Base-by-base conservation (phyloP, 2,797 vertebrate species). In the Hemibagrus guttatus region DNA sequence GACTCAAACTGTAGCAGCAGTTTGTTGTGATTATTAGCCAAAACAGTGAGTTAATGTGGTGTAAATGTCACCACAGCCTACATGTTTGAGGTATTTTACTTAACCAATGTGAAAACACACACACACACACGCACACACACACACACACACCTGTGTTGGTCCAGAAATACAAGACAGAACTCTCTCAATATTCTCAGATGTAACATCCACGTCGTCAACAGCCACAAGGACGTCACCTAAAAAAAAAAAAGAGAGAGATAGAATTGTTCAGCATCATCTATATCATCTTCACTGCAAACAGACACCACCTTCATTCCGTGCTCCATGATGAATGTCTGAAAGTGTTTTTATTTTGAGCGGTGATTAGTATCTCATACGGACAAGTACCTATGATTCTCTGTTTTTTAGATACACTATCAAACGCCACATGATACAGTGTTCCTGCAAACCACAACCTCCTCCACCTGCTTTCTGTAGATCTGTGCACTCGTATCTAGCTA, bases 151-250 rank as follows among this genome's bases (percentile, higher is more conserved):
- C 97, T 99, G 97, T 89, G 96, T 97, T 28, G 98, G 98, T 63
- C 97, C 97, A 13, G 97, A 97, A 90, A 99, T 97, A 91, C 97
- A 98, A 87, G 98, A 99, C 75, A 99, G 94, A 93, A 99, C 97
- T 84, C 97, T 95, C 92, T 99, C 97, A 7, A 99, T 99, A 92
- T 99, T 99, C 93, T 99, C 98, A 3, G 95, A 93, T 61, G 96
- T 97, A 89, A 99, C 98, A 21, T 98, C 98, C 52, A 99, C 98
- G 84, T 98, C 97, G 3, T 99, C 98, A 89, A 99, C 96, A 1
- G 98, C 98, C 85, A 98, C 91, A 6, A 99, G 96, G 81, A 93
- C 94, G 85, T 99, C 98, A 58, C 98, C 98, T 99, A 91, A 85
- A n/a, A 91, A 46, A 88, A 83, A 31, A n/a, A 84, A 85, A 11